A percentile compares a stretch with the other conserved stretches of the same genome.
Conservation (phyloP, 2,888 invertebrate genomes). For the Drosophila tripunctata region DNA sequence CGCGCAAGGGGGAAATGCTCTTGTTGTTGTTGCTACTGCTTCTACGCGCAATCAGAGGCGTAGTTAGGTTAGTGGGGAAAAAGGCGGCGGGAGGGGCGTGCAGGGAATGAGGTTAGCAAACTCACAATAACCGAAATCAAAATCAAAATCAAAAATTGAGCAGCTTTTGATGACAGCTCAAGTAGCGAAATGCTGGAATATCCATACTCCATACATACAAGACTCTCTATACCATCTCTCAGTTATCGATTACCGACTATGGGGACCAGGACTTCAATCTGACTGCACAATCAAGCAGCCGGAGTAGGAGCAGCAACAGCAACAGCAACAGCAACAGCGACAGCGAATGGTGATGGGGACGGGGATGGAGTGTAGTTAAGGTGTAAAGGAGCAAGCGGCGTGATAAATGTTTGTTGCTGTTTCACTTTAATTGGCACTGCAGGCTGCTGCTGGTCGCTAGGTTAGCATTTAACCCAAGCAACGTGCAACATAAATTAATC, state of each 20-base stretch:
- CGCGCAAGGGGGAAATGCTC: constrained; percentile 67
- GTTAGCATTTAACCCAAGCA: constrained; percentile 42
- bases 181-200: constrained; percentile 44
- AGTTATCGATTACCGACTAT: constrained; percentile 67
- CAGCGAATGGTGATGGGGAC: background rate
- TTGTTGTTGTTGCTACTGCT: constrained; percentile 16
- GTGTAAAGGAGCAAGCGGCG: background rate
- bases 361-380: background rate
- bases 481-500: constrained; percentile 71
- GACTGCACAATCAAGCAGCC: background rate
- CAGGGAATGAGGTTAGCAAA: background rate
- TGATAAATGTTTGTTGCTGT: constrained; percentile 22
- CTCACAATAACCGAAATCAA: constrained; percentile 70
- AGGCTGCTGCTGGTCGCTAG: constrained; percentile 23
- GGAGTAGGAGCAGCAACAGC: background rate
- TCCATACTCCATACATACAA: background rate
- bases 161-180: constrained; percentile 80
- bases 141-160: constrained; percentile 80
- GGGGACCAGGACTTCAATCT: background rate
- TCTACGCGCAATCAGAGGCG: constrained; percentile 58
- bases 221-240: constrained; percentile 2
- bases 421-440: constrained; percentile 54
- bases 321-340: background rate
- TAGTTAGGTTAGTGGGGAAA: background rate
- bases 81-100: background rate